Percentiles rank a stretch among this genome's conserved stretches.
Conservation (phyloP, 1,140 invertebrate genomes). For the Bombus breviceps region DNA sequence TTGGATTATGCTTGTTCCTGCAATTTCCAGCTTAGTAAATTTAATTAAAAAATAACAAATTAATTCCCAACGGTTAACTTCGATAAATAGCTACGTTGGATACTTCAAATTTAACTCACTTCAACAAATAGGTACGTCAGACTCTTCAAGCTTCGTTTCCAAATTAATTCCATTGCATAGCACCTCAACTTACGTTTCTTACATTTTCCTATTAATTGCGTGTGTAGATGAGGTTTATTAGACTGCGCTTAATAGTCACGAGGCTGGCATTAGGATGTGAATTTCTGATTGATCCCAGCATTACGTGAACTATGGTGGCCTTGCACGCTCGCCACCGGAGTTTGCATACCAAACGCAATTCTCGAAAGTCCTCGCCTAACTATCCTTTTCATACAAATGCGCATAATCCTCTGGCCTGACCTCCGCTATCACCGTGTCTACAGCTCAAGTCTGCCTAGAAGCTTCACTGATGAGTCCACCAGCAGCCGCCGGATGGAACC, state of each 20-base stretch:
- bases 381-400: neutral
- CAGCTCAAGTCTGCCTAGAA: neutral
- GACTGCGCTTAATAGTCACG: accelerated
- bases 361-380: neutral
- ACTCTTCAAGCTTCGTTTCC: neutral
- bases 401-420: neutral
- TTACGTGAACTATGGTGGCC: neutral
- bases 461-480: neutral
- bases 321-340: neutral
- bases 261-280: neutral
- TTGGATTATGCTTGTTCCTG: neutral
- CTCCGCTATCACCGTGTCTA: neutral
- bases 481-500: neutral
- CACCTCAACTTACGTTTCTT: neutral
- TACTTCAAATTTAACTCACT: too few species aligned
- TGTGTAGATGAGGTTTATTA: accelerated
- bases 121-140: too few species aligned
- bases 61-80: too few species aligned
- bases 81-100: too few species aligned
- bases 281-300: neutral
- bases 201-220: neutral
- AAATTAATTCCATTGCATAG: neutral
- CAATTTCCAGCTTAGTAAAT: too few species aligned
- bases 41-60: too few species aligned
- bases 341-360: neutral